Evolutionary conservation across 2,797 vertebrate species (phyloP).

Genomic region (Poeciliopsis turneri): DNA sequence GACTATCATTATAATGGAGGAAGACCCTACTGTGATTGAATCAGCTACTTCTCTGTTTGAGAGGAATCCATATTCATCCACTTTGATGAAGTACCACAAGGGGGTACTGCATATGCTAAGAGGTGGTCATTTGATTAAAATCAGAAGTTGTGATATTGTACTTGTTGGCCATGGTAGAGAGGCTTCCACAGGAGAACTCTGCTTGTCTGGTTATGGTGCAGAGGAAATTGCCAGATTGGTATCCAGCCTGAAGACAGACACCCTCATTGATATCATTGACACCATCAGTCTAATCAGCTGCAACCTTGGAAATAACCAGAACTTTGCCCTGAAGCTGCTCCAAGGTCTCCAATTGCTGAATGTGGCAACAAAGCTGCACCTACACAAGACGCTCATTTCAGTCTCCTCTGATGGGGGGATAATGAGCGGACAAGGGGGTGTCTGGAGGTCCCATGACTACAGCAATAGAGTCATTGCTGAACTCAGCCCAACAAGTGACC

Average conservation of each 20-base stretch:
- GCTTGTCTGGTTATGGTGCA: slow-evolving; percentile 48
- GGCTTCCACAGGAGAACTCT: slow-evolving; percentile 24
- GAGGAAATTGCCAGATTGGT: slow-evolving; percentile 59
- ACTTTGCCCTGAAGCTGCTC: slow-evolving; percentile 54
- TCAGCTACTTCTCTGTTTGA: slow-evolving; percentile 64
- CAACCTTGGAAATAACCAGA: slow-evolving; percentile 57
- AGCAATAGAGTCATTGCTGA: slow-evolving; percentile 54
- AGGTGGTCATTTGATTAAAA: slow-evolving; percentile 9
- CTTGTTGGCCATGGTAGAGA: slow-evolving; percentile 67
- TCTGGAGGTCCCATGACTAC: slow-evolving; percentile 66
- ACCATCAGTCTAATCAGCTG: slow-evolving; percentile 64
- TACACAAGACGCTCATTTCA: slow-evolving; percentile 52
- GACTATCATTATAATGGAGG: slow-evolving; percentile 62
- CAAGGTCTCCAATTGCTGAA: slow-evolving; percentile 31
- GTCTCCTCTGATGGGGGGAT: slow-evolving; percentile 47
- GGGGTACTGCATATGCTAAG: slow-evolving; percentile 44
- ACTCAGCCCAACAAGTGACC: slow-evolving; percentile 47
- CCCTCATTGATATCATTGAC: slow-evolving; percentile 7
- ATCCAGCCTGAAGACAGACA: slow-evolving; percentile 31
- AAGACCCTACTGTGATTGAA: slow-evolving; percentile 56
- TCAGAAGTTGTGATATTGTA: slow-evolving; percentile 36
- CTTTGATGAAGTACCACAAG: slow-evolving; percentile 57
- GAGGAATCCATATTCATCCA: slow-evolving; percentile 46
- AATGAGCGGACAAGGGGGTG: slow-evolving; percentile 31
- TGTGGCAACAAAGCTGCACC: slow-evolving; percentile 52